A percentile compares a stretch with the other conserved stretches of the same genome.
phyloP scores from a whole-genome alignment of 1,140 invertebrate species.

The Aphis gossypii region DNA sequence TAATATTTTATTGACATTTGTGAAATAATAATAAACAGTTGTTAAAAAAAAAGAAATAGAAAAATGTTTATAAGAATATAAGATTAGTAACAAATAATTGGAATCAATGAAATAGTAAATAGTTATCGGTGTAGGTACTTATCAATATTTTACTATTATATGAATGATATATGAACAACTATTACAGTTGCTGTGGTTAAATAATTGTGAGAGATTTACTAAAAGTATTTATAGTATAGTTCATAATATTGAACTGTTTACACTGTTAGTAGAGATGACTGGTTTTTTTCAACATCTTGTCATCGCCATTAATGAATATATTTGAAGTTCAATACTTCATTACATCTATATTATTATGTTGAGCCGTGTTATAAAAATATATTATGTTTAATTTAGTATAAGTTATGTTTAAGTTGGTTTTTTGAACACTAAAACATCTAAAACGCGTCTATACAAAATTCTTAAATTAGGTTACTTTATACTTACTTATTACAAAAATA shows the following conservation, averaged over 20 bases:
- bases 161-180: not conserved
- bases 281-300: not conserved
- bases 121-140: not conserved
- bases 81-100: not conserved
- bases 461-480: not conserved
- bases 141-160: not conserved
- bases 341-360: not conserved
- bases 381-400: not conserved
- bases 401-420: slow-evolving; percentile 1
- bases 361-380: not conserved
- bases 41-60: not conserved
- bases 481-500: not conserved
- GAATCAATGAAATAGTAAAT: too few species aligned
- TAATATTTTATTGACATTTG: not conserved
- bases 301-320: slow-evolving; percentile 9
- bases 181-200: not conserved
- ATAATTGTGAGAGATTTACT: not conserved
- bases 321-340: not conserved
- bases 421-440: not conserved
- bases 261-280: not conserved
- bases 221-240: not conserved
- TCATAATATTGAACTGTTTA: slow-evolving; percentile 9
- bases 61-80: not conserved
- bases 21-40: not conserved
- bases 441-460: not conserved